Evolutionary conservation across 1,140 invertebrate species (phyloP).

Genomic region (Atta cephalotes): DNA sequence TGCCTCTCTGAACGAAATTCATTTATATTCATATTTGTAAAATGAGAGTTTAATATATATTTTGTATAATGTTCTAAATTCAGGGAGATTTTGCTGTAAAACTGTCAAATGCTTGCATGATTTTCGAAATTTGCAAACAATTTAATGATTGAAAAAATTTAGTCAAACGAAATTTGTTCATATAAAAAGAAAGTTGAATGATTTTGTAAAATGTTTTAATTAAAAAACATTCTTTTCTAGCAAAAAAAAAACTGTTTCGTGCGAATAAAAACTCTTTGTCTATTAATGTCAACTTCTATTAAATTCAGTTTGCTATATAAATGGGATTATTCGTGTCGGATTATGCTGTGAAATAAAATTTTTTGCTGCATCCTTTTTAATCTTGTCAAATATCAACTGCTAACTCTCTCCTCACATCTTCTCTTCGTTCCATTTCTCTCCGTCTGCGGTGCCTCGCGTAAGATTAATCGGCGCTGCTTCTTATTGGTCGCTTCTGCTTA

Average conservation of each 20-base stretch:
- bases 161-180: background rate
- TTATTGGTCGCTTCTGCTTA: conserved; percentile 61
- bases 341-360: conserved; percentile 29
- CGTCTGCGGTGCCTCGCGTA: conserved; percentile 51
- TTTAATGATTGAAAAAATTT: background rate
- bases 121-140: background rate
- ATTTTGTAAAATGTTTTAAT: background rate
- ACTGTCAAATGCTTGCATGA: background rate
- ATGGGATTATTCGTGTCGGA: background rate
- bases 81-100: background rate
- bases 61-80: conserved; percentile 7
- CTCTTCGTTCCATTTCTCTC: conserved; percentile 24
- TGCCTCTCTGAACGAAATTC: background rate
- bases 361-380: conserved; percentile 29
- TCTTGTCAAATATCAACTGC: conserved; percentile 7
- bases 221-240: background rate
- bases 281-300: background rate
- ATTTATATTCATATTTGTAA: conserved; percentile 26
- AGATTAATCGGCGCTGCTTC: conserved; percentile 68
- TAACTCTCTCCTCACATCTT: conserved; percentile 7
- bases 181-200: background rate
- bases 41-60: background rate
- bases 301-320: background rate
- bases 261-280: conserved; percentile 1
- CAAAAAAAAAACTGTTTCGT: background rate